These are phyloP conservation scores for Glaucidium brasilianum DNA, from an alignment of 2,113 vertebrate genomes.

Conservation along the genomic window DNA sequence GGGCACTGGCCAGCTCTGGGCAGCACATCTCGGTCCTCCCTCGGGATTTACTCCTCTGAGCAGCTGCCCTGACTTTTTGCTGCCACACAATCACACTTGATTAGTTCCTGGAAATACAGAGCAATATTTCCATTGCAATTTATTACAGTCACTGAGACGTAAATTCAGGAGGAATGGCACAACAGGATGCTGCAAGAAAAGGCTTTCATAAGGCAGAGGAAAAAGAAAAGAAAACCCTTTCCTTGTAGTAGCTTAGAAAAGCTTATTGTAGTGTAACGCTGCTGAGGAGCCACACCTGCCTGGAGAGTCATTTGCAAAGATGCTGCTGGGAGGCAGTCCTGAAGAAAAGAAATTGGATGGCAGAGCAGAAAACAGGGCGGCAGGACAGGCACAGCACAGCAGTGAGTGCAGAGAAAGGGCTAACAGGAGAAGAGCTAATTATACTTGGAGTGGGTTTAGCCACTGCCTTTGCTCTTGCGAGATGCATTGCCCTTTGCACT, in stretches of 20 bases:
- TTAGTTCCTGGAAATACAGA: conserved; percentile 28
- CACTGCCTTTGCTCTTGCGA: not conserved
- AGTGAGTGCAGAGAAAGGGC: not conserved
- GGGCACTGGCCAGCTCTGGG: not conserved
- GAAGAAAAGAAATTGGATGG: not conserved
- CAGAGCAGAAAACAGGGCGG: not conserved
- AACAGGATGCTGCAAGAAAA: not conserved
- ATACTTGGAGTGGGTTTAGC: not conserved
- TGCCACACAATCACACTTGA: not conserved
- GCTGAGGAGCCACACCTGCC: not conserved
- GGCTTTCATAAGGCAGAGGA: not conserved
- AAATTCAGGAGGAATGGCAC: not conserved
- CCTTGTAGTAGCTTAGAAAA: not conserved
- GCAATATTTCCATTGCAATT: conserved; percentile 16
- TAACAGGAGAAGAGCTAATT: not conserved
- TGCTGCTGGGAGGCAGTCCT: not conserved
- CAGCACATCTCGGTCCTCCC: fast-evolving
- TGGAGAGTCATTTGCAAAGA: not conserved
- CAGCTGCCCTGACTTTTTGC: not conserved
- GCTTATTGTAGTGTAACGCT: not conserved
- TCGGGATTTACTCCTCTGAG: not conserved
- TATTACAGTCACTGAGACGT: not conserved
- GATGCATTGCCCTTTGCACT: not conserved
- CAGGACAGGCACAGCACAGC: not conserved
- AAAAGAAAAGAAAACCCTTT: not conserved